These are phyloP conservation scores for Lissocephala sabroskyi DNA, from an alignment of 2,888 invertebrate species.

Conservation along the genomic window DNA sequence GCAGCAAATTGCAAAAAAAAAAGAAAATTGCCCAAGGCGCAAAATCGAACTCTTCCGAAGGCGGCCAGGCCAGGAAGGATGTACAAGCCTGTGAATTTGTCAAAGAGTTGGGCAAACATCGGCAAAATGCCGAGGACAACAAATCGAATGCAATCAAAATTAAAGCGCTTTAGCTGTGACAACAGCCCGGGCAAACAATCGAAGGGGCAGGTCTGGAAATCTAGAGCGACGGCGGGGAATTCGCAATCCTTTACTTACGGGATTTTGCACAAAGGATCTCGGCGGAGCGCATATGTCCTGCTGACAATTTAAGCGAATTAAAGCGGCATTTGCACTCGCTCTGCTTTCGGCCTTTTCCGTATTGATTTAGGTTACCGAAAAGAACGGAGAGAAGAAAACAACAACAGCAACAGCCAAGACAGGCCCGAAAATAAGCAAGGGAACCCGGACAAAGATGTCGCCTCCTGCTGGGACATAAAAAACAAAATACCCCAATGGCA, in stretches of 20 bases:
- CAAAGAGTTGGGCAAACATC: conserved; percentile 55
- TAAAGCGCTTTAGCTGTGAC: conserved; percentile 64
- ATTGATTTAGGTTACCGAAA: conserved; percentile 50
- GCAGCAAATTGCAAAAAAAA: conserved; percentile 35
- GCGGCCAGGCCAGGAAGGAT: conserved; percentile 1
- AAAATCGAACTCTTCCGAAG: conserved; percentile 13
- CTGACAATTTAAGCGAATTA: conserved; percentile 65
- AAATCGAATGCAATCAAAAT: conserved; percentile 63
- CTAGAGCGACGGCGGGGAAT: conserved; percentile 6
- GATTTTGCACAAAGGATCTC: conserved; percentile 1
- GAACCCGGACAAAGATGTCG: conserved; percentile 10
- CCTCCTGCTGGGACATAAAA: conserved; percentile 42
- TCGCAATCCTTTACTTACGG: conserved; percentile 38
- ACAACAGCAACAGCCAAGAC: neutral
- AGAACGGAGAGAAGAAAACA: conserved; percentile 16
- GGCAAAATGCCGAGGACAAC: conserved; percentile 21
- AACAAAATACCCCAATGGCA: conserved; percentile 10
- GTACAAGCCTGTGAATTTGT: conserved; percentile 54
- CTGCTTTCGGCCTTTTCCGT: conserved; percentile 26
- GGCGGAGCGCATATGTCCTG: conserved; percentile 45
- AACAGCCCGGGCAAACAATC: conserved; percentile 51
- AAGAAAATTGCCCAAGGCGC: conserved; percentile 24
- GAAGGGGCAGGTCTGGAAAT: conserved; percentile 20
- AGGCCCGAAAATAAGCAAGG: conserved; percentile 11
- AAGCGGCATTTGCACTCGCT: conserved; percentile 24